Base-by-base conservation (phyloP, 2,888 invertebrate genomes). In the Emmelina monodactyla region DNA sequence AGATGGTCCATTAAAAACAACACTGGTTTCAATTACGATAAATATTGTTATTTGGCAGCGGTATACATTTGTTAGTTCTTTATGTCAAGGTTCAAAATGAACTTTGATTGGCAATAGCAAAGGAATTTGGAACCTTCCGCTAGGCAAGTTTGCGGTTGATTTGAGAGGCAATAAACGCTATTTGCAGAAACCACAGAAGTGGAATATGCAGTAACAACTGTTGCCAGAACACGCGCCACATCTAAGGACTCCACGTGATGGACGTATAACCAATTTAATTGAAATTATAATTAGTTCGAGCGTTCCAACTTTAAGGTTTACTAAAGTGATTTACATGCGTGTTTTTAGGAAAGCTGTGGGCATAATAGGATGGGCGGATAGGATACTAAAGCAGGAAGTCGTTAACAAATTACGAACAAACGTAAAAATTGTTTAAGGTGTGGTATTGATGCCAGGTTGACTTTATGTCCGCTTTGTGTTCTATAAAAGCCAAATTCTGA, bases 401-500 rank as follows among this genome's bases (percentile, higher is more conserved):
- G 59, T 59, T 54, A 60, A 66, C 65, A 64, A 63, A 39, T 46
- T 45, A 47, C 43, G 55, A 58, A 59, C 42, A 55, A 58, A 59
- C 53, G 52, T 57, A 55, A 58, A 62, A 59, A 57, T 57, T 49
- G 52, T n/a, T 60, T 56, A 66, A 69, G 66, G 68, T 63, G 66
- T 68, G 65, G 55, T 31, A n/a, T n/a, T n/a, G n/a, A n/a, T n/a
- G n/a, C n/a, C n/a, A 14, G 25, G 15, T 29, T 13, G 22, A 53
- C 53, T 63, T 68, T 67, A 63, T 62, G 62, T 63, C 62, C 55
- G 55, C 58, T 63, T 64, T 62, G 61, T 58, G 44, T 42, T 40
- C 46, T 49, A 70, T 62, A 71, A 72, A 63, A 63, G 67, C 65
- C 60, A 62, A 51, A 59, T 63, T 68, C 64, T 60, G 66, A 70